These are phyloP conservation scores for Heliothis virescens DNA, from an alignment of 1,140 invertebrate species.

Conservation along the genomic window DNA sequence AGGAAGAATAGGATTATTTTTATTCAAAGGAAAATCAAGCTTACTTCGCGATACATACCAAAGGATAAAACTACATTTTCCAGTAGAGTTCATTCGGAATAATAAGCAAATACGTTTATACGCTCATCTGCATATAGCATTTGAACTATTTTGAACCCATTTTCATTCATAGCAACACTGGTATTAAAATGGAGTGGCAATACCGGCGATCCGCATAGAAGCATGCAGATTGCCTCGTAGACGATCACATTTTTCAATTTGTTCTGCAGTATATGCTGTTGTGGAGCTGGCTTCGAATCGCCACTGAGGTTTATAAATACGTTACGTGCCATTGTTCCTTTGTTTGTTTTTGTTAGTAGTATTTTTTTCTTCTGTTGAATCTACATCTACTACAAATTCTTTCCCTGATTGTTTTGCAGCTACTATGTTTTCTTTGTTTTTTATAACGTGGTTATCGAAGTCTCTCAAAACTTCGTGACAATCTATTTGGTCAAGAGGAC, in stretches of 20 bases:
- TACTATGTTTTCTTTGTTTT: too few relatives aligned
- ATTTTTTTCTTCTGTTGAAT: neutral
- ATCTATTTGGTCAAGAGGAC: too few relatives aligned
- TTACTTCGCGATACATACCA: neutral
- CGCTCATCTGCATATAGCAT: constrained; percentile 7
- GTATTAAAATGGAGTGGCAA: constrained; percentile 44
- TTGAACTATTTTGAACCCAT: constrained; percentile 31
- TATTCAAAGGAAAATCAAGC: neutral
- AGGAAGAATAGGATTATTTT: neutral
- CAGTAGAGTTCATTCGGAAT: constrained; percentile 1
- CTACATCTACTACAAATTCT: too few relatives aligned
- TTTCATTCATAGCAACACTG: constrained; percentile 36
- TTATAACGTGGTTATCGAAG: too few relatives aligned
- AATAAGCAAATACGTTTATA: constrained; percentile 12
- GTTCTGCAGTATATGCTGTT: constrained; percentile 28
- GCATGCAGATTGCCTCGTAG: constrained; percentile 48
- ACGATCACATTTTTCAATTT: constrained; percentile 55
- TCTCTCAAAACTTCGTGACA: too few relatives aligned
- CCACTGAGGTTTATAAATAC: constrained; percentile 10
- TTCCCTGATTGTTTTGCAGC: too few relatives aligned
- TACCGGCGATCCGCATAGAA: constrained; percentile 44
- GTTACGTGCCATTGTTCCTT: neutral
- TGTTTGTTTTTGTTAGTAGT: neutral
- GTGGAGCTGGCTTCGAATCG: constrained; percentile 2
- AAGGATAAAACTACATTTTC: neutral